Percentiles rank a stretch among this genome's conserved stretches.
phyloP scores from a whole-genome alignment of 2,888 invertebrate species.

The Phortica magna region DNA sequence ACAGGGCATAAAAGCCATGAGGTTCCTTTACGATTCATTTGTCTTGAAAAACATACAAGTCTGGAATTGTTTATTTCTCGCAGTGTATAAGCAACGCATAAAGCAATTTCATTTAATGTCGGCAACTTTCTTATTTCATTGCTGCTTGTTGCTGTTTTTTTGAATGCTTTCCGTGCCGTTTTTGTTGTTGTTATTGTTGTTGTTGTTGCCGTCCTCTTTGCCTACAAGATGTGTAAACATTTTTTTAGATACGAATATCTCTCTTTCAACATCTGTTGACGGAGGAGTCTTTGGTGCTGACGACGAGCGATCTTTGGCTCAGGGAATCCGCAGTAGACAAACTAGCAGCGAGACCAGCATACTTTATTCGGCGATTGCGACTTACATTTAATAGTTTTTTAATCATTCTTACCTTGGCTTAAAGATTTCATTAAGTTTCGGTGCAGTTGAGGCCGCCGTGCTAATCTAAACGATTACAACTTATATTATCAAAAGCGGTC shows the following conservation, averaged over 20 bases:
- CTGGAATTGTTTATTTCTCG: constrained; percentile 48
- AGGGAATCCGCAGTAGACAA: constrained; percentile 42
- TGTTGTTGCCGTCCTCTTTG: constrained; percentile 34
- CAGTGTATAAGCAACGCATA: constrained; percentile 44
- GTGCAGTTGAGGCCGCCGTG: constrained; percentile 33
- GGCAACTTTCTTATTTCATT: constrained; percentile 64
- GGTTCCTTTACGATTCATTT: too few species aligned
- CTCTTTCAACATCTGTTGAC: constrained; percentile 63
- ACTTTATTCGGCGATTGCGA: constrained; percentile 24
- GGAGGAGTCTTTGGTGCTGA: background rate
- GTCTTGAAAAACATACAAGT: background rate
- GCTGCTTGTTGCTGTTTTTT: constrained; percentile 28
- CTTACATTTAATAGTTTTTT: constrained; percentile 59
- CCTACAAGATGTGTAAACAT: constrained; percentile 48
- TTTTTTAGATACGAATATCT: constrained; percentile 46
- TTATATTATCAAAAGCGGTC: constrained; percentile 1
- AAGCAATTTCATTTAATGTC: constrained; percentile 62
- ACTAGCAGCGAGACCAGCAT: background rate
- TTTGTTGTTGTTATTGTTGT: constrained; percentile 33
- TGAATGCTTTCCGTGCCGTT: constrained; percentile 60
- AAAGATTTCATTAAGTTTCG: constrained; percentile 24
- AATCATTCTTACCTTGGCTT: constrained; percentile 58
- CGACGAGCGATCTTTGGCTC: constrained; percentile 24
- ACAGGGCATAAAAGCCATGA: too few species aligned
- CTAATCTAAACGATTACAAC: constrained; percentile 38